phyloP scores from a whole-genome alignment of 2,888 invertebrate species.

The Melitaea athalia region DNA sequence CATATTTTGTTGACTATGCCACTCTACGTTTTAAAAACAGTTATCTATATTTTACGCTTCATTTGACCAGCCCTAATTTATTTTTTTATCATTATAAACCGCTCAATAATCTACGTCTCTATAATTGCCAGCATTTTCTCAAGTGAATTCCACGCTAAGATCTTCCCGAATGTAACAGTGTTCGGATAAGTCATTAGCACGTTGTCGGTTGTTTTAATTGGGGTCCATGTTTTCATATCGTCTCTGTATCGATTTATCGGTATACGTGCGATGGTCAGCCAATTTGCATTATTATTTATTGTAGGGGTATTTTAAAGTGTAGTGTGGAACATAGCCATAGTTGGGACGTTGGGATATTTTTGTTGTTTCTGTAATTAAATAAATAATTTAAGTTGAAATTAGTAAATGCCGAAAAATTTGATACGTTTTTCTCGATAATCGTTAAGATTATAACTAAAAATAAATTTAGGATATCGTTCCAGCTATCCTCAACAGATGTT shows the following conservation, averaged over 20 bases:
- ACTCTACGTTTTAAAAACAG: no score
- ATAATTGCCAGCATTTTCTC: constrained; percentile 20
- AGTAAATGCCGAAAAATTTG: no score
- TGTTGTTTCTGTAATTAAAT: neutral
- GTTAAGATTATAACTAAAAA: no score
- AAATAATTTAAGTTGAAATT: neutral
- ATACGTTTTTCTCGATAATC: no score
- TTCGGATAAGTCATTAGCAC: constrained; percentile 31
- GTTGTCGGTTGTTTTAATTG: constrained; percentile 50
- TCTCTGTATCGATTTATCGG: constrained; percentile 41
- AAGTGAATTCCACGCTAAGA: constrained; percentile 19
- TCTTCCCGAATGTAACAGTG: constrained; percentile 20
- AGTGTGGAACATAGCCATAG: neutral
- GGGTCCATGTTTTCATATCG: constrained; percentile 50
- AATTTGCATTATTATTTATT: constrained; percentile 26
- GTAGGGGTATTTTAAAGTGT: neutral
- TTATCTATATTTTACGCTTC: no score
- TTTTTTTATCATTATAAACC: neutral
- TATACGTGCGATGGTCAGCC: constrained; percentile 32
- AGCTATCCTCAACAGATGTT: no score
- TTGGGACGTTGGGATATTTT: neutral
- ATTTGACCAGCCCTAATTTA: neutral
- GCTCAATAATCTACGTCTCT: neutral
- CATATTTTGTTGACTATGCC: no score
- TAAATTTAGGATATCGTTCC: no score